Conservation (phyloP, 2,113 vertebrate genomes). For the Sander lucioperca region DNA sequence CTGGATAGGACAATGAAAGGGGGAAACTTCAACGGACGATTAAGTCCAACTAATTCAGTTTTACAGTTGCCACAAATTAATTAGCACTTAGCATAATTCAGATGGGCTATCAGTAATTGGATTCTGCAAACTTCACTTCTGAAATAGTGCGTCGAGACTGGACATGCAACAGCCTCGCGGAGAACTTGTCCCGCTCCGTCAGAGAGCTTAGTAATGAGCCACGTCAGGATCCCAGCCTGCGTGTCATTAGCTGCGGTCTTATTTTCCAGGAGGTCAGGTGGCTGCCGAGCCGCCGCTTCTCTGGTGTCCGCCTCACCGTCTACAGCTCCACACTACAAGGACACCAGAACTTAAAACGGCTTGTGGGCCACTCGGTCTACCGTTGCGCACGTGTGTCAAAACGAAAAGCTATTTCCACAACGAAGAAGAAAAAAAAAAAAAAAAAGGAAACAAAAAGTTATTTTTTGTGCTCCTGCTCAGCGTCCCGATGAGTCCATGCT, state of each 20-base stretch:
- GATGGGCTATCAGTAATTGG: background rate
- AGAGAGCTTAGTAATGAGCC: conserved; percentile 43
- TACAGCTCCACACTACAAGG: conserved; percentile 34
- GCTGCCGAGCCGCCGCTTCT: conserved; percentile 66
- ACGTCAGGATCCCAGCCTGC: conserved; percentile 38
- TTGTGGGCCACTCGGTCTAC: background rate
- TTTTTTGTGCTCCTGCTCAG: conserved; percentile 21
- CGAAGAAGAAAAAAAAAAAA: background rate
- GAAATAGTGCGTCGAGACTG: conserved; percentile 11
- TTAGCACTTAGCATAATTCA: conserved; percentile 26
- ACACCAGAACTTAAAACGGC: background rate
- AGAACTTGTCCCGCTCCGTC: conserved; percentile 22
- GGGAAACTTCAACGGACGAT: conserved; percentile 16
- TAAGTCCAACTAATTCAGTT: conserved; percentile 14
- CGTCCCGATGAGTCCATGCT: conserved; percentile 22
- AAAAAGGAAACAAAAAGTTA: conserved; percentile 47
- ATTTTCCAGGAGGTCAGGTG: conserved; percentile 78
- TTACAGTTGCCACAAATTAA: conserved; percentile 21
- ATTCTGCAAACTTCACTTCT: conserved; percentile 39
- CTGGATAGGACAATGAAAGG: background rate
- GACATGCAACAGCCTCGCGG: conserved; percentile 27
- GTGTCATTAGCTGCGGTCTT: conserved; percentile 65
- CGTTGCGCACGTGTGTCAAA: background rate
- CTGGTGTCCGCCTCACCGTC: conserved; percentile 70
- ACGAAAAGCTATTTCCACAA: background rate